Base-by-base conservation (phyloP, 2,113 vertebrate species). In the Aldabrachelys gigantea region DNA sequence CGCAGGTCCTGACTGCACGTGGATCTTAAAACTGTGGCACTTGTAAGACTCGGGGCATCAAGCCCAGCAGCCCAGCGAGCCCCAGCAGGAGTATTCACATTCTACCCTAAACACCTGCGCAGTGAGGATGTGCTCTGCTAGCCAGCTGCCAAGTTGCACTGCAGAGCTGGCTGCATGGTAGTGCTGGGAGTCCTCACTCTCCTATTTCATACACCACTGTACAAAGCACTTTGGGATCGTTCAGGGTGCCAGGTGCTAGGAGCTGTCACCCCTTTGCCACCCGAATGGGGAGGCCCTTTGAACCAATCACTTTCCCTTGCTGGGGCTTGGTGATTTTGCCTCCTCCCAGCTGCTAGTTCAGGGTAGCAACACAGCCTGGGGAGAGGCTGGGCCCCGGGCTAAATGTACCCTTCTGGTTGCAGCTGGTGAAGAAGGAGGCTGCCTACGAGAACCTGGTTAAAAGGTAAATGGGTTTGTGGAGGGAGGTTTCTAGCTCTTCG, bases 361-460 rank as follows among this genome's bases (percentile, higher is more conserved):
- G 14, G 62, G 62, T 2, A 65, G 62, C 7, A 6, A 8, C 7
- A 4, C 14, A 19, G 4, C 6, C 52, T 52, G 17, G 21, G 53
- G 14, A 52, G 49, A 53, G 25, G 44, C 31, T 87, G 50, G 57
- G 21, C n/a, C 65, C 3, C 22, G 82, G 41, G 65, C 53, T 87
- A 24, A 44, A 54, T 3, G 85, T 65, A 62, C 90, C 29, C 13
- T 35, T 90, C 93, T 94, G 91, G 56, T 96, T 95, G 49, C 95
- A 97, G 97, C 87, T 12, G 53, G 89, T 94, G 59, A 90, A 95
- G 65, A 96, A 75, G 79, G 62, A 50, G 4, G 2, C 38, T 62
- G 88, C 11, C 75, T 85, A 96, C 80, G 57, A 94, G 91, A 96
- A 94, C 90, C 94, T 83, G 88, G 85, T 90, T 10, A 13, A 94